Evolutionary conservation across 2,797 vertebrate genomes (phyloP), one percentile per base, ranked within the genome.

Genomic region (Merluccius polli): DNA sequence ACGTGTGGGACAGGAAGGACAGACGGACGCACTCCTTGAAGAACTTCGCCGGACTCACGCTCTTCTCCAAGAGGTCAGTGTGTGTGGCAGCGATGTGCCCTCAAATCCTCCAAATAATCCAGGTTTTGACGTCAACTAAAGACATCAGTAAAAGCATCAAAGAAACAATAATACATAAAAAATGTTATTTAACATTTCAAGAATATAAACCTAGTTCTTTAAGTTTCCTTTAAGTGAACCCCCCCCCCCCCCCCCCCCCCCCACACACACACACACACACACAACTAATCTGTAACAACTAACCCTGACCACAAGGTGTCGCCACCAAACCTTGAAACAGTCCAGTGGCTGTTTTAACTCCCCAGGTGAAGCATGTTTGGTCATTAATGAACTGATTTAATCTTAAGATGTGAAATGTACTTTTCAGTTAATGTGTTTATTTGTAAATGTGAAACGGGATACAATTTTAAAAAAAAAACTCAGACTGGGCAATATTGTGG

Each of bases 11-110:
- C 3, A 11, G 21, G 4, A 71, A 71, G 32, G 70, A 71, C 70
- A 1, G 70, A 12, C 33, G 35, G 9, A 33, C 15, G 2, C 12
- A 16, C 31, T 70, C 69, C 29, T 29, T 29, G 8, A 36, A n/a
- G 70, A 71, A 32, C n/a, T 71, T 71, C n/a, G 30, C 32, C 5
- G 70, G 70, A n/a, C 70, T 71, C 70, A 24, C n/a, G 9, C 70
- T 71, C 18, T 71, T 71, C 70, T 11, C 70, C 3, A 35, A 13
- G 70, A 71, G 70, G 70, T 71, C 15, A 71, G 59, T 27, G n/a
- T 10, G n/a, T 67, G 44, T 16, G 36, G 4, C n/a, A n/a, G 8
- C 10, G 36, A 35, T 38, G 11, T 38, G 36, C 36, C 33, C 8
- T 35, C 8, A 35, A 35, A 35, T 3, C 4, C 44, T 21, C 44